Conservation (phyloP, 2,888 invertebrate genomes). For the Chironomus riparius region DNA sequence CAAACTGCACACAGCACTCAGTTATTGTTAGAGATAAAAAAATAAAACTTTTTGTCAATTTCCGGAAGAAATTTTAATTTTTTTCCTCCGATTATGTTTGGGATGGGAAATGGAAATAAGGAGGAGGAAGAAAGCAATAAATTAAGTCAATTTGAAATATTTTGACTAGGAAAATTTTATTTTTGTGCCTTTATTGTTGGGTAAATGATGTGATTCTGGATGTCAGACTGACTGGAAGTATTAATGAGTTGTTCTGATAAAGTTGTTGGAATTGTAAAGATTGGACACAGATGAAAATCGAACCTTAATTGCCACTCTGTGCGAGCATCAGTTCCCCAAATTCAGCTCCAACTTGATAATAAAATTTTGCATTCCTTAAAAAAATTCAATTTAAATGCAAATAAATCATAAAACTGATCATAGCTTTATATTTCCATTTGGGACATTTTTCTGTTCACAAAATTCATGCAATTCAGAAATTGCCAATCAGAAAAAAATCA, state of each 20-base stretch:
- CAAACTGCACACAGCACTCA: background rate
- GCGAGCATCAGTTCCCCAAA: background rate
- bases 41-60: background rate
- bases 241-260: too few species aligned
- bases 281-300: too few species aligned
- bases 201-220: background rate
- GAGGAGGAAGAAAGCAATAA: background rate
- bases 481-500: slow-evolving; percentile 3
- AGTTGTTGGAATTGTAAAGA: too few species aligned
- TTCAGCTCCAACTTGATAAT: background rate
- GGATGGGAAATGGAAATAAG: background rate
- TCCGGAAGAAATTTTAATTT: background rate
- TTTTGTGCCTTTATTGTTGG: too few species aligned
- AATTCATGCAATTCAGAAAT: background rate
- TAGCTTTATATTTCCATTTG: background rate
- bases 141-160: background rate
- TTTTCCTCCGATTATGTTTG: too few species aligned
- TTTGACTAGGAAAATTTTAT: background rate
- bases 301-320: too few species aligned
- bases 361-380: background rate
- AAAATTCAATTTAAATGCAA: slow-evolving; percentile 18
- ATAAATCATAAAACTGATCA: background rate
- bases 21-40: background rate
- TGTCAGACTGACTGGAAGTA: background rate
- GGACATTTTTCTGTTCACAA: background rate